Conservation (phyloP, 2,797 vertebrate species). For the Sebastes trivittatus region DNA sequence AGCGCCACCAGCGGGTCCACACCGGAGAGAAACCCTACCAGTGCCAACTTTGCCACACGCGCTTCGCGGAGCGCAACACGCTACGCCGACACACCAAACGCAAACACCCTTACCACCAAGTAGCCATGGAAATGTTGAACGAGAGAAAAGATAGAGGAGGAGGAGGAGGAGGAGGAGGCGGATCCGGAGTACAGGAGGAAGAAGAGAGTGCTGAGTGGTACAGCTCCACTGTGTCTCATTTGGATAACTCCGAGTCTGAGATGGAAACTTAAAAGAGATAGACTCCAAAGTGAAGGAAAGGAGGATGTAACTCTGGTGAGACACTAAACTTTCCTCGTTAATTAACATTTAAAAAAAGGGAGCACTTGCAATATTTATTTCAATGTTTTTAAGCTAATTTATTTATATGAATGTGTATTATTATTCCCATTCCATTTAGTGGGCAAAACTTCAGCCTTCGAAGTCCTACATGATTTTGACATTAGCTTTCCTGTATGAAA, state of each 20-base stretch:
- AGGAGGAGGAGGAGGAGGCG: constrained; percentile 24
- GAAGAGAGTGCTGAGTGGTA: constrained; percentile 87
- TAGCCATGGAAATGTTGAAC: constrained; percentile 79
- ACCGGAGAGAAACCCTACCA: constrained; percentile 93
- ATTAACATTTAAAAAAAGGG: constrained; percentile 50
- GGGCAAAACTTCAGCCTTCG: constrained; percentile 47
- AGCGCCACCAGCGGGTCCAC: constrained; percentile 91
- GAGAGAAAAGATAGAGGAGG: constrained; percentile 68
- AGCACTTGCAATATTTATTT: constrained; percentile 74
- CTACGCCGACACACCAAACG: constrained; percentile 90
- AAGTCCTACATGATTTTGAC: constrained; percentile 28
- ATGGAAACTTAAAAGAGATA: constrained; percentile 57
- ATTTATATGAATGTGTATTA: constrained; percentile 64
- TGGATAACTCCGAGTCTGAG: constrained; percentile 80
- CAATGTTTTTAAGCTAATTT: constrained; percentile 46
- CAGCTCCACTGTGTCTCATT: constrained; percentile 80
- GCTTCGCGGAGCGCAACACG: constrained; percentile 92
- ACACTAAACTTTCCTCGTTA: constrained; percentile 29
- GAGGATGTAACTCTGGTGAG: background rate
- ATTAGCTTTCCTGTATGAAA: constrained; percentile 4
- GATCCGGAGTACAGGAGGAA: constrained; percentile 68
- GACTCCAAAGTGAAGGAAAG: constrained; percentile 5
- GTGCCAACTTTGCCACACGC: constrained; percentile 89
- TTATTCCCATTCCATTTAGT: constrained; percentile 53
- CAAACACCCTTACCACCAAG: constrained; percentile 88